These are phyloP conservation scores for Atrina japonica DNA, from an alignment of 2,888 invertebrate genomes.

Conservation along the genomic window DNA sequence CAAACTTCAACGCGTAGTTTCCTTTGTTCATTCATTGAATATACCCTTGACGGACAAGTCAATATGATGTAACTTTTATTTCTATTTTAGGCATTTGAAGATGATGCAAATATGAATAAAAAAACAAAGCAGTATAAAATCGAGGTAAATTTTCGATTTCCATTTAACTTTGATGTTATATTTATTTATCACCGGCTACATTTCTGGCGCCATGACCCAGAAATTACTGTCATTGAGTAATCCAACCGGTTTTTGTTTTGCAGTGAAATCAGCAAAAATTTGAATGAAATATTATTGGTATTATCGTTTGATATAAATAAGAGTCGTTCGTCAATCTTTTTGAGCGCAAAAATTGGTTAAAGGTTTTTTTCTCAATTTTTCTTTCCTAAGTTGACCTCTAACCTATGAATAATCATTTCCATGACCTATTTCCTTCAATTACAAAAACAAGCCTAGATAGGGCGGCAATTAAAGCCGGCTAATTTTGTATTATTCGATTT, in stretches of 20 bases:
- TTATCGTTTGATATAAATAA: no score
- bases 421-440: no score
- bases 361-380: constrained; percentile 36
- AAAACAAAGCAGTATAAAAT: constrained; percentile 71
- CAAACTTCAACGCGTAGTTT: constrained; percentile 3
- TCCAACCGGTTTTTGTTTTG: neutral
- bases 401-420: no score
- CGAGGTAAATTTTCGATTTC: constrained; percentile 59
- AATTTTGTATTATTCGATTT: neutral
- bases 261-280: no score
- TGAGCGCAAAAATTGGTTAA: neutral
- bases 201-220: constrained; percentile 29
- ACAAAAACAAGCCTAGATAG: constrained; percentile 12
- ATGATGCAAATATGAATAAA: constrained; percentile 60
- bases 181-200: neutral
- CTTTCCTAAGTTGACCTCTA: constrained; percentile 30
- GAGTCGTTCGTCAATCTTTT: neutral
- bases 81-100: constrained; percentile 65
- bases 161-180: neutral
- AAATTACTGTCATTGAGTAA: neutral
- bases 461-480: neutral
- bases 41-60: constrained; percentile 18
- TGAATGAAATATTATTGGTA: no score
- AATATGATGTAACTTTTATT: constrained; percentile 9
- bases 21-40: constrained; percentile 52